Base-by-base conservation (phyloP, 2,113 vertebrate species). In the Lasiurus cinereus region DNA sequence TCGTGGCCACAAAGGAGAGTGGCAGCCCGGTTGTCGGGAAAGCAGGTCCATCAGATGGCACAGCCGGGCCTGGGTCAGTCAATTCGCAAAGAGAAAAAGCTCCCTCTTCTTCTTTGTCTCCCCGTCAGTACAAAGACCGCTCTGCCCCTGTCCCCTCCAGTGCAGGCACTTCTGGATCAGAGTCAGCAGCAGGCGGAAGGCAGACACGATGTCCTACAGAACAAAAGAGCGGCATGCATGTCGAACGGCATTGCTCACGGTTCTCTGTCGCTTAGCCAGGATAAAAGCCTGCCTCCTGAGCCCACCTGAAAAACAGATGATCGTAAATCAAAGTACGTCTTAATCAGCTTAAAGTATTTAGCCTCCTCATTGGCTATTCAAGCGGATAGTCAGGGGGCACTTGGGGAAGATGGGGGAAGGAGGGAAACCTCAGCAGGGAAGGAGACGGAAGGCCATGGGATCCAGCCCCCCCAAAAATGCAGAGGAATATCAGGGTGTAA, bases 281-380 rank as follows among this genome's bases (percentile, higher is more conserved):
- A 73, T 66, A 39, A 76, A 83, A 46, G 54, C 54, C 54, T 29
- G 31, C 19, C 29, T 50, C 48, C 18, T 59, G 67, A 64, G 83
- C 80, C 83, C 16, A 6, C 27, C 77, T 59, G 39, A 74, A 73
- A 59, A 70, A 77, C 64, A 87, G 50, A 67, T 84, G 85, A 66
- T 36, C 46, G 18, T 72, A 83, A 79, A 56, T 83, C 85, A 90
- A 80, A 91, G 78, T 22, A 36, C 52, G 39, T 52, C 73, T 50
- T 46, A 82, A 93, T 82, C 64, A 85, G 83, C 64, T 46, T 69
- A 56, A 90, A n/a, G 33, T 70, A 24, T 80, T 82, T 62, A 50
- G 56, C 36, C 43, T 80, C 46, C 74, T 73, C 39, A 43, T 83
- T 69, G 70, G 46, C 74, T 80, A 6, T 56, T 90, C n/a, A 56